Conservation (phyloP, 2,797 vertebrate species). For the Phalloptychus januarius region DNA sequence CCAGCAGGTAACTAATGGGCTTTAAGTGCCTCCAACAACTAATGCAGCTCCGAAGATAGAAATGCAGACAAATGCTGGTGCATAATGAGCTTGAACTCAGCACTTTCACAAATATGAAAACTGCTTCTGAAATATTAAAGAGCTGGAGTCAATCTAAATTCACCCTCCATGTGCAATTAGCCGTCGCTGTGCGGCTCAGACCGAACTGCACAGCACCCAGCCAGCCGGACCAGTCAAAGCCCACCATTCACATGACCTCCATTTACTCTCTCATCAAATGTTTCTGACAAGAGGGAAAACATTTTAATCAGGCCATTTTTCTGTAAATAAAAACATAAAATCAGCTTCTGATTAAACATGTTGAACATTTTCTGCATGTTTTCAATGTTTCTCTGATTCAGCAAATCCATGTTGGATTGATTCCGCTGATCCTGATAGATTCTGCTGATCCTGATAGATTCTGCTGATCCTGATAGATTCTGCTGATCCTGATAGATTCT, state of each 20-base stretch:
- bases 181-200: background rate
- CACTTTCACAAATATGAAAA: slow-evolving; percentile 2
- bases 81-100: background rate
- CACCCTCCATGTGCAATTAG: background rate
- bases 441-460: too few relatives aligned
- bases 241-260: background rate
- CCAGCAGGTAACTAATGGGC: slow-evolving; percentile 10
- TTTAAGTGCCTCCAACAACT: slow-evolving; percentile 1
- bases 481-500: too few relatives aligned
- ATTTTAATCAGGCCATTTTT: background rate
- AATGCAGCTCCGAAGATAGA: background rate
- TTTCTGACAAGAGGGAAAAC: background rate
- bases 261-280: background rate
- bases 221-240: background rate
- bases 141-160: background rate
- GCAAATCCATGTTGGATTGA: too few relatives aligned
- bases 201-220: background rate
- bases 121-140: slow-evolving; percentile 11
- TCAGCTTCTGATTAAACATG: background rate
- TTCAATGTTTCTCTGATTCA: background rate
- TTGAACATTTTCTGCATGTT: background rate
- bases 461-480: too few relatives aligned
- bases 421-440: too few relatives aligned
- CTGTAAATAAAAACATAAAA: background rate
- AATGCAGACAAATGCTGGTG: slow-evolving; percentile 1